Percentiles rank a stretch among this genome's conserved stretches.
Conservation (phyloP, 2,888 invertebrate genomes). For the Hemaris fuciformis region DNA sequence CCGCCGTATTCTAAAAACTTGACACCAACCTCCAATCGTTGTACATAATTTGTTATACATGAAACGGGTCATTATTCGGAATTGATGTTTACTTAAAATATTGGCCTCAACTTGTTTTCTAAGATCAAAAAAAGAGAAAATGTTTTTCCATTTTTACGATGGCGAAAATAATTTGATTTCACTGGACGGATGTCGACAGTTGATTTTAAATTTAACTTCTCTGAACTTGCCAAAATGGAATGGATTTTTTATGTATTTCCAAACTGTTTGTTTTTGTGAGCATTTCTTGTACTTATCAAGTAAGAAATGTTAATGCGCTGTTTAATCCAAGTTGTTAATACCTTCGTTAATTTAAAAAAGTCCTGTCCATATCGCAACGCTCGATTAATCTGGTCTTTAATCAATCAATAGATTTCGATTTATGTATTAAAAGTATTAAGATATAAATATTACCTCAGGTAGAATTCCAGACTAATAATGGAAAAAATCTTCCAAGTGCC, state of each 20-base stretch:
- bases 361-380: neutral
- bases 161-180: constrained; percentile 74
- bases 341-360: neutral
- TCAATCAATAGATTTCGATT: no score
- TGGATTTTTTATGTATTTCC: constrained; percentile 64
- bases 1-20: constrained; percentile 13
- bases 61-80: constrained; percentile 54
- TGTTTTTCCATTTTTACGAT: constrained; percentile 68
- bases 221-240: constrained; percentile 60
- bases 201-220: constrained; percentile 71
- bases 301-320: neutral
- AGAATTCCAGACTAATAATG: no score
- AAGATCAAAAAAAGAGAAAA: constrained; percentile 63
- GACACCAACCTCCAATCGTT: constrained; percentile 15
- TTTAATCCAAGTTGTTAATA: neutral
- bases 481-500: no score
- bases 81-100: constrained; percentile 62
- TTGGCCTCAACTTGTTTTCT: constrained; percentile 56
- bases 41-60: constrained; percentile 37
- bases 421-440: no score
- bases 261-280: constrained; percentile 56
- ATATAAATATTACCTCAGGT: no score
- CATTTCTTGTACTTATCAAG: constrained; percentile 32
- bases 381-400: neutral
- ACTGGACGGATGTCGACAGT: constrained; percentile 61